phyloP scores from a whole-genome alignment of 53 echinoderm and acorn worm genomes.

The Zoroaster sp. region DNA sequence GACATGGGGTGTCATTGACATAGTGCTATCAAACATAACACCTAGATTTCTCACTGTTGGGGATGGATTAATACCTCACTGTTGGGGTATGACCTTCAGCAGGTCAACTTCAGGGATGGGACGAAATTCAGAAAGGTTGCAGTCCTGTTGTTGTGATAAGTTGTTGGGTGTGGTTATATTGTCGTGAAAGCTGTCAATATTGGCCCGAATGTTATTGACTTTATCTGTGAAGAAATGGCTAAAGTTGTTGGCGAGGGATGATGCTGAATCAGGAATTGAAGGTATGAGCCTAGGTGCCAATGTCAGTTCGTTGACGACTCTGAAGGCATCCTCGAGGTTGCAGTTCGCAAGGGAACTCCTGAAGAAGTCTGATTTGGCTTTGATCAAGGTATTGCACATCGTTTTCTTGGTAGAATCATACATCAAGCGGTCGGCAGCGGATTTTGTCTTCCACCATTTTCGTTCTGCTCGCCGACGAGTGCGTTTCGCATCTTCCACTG shows the following conservation, averaged over 20 bases:
- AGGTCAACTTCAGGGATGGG: not conserved
- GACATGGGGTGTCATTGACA: no score
- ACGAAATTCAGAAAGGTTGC: not conserved
- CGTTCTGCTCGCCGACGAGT: constrained; percentile 18
- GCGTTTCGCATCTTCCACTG: not conserved
- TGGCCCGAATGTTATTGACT: not conserved
- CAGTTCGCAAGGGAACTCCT: not conserved
- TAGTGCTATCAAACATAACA: no score
- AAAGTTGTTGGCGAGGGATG: not conserved
- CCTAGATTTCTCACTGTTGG: no score
- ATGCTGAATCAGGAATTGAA: not conserved
- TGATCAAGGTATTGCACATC: not conserved
- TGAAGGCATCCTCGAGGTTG: not conserved
- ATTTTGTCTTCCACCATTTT: constrained; percentile 19
- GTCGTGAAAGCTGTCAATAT: not conserved
- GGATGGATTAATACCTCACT: no score
- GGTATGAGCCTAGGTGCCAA: not conserved
- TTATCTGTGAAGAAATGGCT: constrained; percentile 5
- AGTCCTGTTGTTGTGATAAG: not conserved
- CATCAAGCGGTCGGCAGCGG: not conserved
- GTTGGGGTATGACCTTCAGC: no score
- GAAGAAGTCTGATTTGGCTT: not conserved
- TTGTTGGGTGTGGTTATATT: not conserved
- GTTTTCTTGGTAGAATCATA: not conserved
- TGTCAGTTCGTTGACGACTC: not conserved